Evolutionary conservation across 2,113 vertebrate genomes (phyloP).

Genomic region (Scophthalmus maximus): DNA sequence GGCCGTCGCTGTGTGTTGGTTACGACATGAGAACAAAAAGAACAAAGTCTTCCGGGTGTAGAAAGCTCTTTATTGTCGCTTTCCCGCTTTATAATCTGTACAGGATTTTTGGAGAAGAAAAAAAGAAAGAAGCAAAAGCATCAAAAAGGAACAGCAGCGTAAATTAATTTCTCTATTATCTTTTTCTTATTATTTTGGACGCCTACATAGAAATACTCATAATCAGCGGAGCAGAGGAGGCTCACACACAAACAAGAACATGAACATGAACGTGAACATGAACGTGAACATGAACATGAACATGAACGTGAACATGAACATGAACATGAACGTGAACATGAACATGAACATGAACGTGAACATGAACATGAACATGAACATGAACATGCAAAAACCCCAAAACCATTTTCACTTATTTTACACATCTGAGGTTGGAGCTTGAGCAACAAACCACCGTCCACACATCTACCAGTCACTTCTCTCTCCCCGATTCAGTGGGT

Average conservation of each 20-base stretch:
- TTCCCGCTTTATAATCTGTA: slow-evolving; percentile 34
- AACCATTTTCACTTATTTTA: not conserved
- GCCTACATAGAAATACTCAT: not conserved
- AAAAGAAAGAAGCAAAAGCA: slow-evolving; percentile 11
- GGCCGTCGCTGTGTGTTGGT: no score
- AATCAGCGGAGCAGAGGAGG: slow-evolving; percentile 29
- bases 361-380: slow-evolving; percentile 28
- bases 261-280: no score
- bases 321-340: slow-evolving; percentile 20
- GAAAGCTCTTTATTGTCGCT: slow-evolving; percentile 62
- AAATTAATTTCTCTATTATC: slow-evolving; percentile 15
- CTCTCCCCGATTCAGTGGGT: no score
- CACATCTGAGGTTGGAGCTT: not conserved
- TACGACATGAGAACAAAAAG: not conserved
- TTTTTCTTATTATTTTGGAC: slow-evolving; percentile 8
- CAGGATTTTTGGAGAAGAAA: no score
- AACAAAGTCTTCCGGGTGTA: slow-evolving; percentile 3
- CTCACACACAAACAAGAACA: slow-evolving; percentile 10
- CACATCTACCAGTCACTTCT: no score
- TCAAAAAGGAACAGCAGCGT: slow-evolving; percentile 10
- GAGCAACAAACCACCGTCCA: slow-evolving; percentile 12
- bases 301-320: slow-evolving; percentile 26
- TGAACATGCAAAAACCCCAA: slow-evolving; percentile 13
- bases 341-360: slow-evolving; percentile 24
- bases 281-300: slow-evolving; percentile 28